These are phyloP conservation scores for Micronycteris hirsuta DNA, from an alignment of 2,113 vertebrate genomes.

Conservation along the genomic window DNA sequence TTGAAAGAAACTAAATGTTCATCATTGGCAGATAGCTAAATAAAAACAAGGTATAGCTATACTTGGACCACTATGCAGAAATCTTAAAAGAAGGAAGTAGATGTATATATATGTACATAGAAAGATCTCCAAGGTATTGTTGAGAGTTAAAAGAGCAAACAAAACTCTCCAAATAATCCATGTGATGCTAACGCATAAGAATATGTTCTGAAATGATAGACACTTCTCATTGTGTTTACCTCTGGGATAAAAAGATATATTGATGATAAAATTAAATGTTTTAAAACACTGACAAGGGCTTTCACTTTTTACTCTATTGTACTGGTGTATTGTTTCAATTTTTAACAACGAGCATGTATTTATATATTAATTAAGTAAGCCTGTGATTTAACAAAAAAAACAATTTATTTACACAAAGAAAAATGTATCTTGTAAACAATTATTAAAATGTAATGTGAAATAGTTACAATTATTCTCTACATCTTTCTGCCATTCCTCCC, in stretches of 20 bases:
- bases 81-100: background rate
- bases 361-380: background rate
- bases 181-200: background rate
- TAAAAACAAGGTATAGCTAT: background rate
- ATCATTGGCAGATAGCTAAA: background rate
- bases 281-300: background rate
- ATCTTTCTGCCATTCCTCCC: background rate
- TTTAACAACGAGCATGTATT: background rate
- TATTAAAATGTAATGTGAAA: constrained; percentile 25
- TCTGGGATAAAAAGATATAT: background rate
- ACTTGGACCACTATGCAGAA: background rate
- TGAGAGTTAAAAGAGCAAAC: background rate
- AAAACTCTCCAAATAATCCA: background rate
- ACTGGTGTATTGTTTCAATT: background rate
- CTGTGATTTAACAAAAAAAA: background rate
- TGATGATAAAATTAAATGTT: background rate
- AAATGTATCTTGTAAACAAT: background rate
- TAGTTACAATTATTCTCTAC: constrained; percentile 31
- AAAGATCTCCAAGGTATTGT: background rate
- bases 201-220: constrained; percentile 6
- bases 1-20: background rate
- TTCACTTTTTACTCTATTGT: background rate
- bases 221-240: background rate
- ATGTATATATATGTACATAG: background rate
- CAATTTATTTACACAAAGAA: background rate